Evolutionary conservation across 2,888 invertebrate genomes (phyloP), one percentile per base, ranked within the genome.

Genomic region (Apodemia mormo): DNA sequence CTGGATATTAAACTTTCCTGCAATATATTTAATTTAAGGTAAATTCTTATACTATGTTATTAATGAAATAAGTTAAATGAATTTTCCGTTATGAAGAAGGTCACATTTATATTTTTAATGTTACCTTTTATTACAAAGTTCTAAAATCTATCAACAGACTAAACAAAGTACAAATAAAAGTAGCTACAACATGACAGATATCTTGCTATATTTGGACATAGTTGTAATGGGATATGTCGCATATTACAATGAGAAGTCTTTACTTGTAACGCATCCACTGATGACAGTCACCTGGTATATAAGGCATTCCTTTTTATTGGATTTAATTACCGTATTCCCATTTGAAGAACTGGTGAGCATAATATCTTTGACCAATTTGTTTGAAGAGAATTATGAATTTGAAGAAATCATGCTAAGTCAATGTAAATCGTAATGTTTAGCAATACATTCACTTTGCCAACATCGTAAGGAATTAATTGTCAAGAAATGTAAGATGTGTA

Each of bases 231-330:
- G 90, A 0, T 94, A 94, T 68, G 88, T 94, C 0, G 91, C 89
- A 0, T 94, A 90, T 73, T 94, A 94, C 76, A 84, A 94, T 64
- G 83, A 91, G 1, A 81, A 83, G 29, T 92, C 90, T 0, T 72
- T 94, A 22, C 76, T 94, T 10, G 83, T 94, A 30, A 92, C 89
- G 0, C 94, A 94, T 77, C 94, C 94, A 0, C 75, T 92, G 10
- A 74, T 88, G 8, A 93, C 90, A 1, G 81, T 92, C 0, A 80
- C 82, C 0, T 80, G 87, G 69, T 94, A 94, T 76, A 69, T 94
- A 70, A 90, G 79, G 70, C 81, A 83, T 37, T 85, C 85, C 0
- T 94, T 94, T 72, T 33, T 89, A 1, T 76, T 91, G 74, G 94
- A 94, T 71, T 56, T 86, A 1, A 73, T 94, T 7, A 89, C 86